phyloP scores from a whole-genome alignment of 1,140 invertebrate species.

The Drosophila nebulosa region DNA sequence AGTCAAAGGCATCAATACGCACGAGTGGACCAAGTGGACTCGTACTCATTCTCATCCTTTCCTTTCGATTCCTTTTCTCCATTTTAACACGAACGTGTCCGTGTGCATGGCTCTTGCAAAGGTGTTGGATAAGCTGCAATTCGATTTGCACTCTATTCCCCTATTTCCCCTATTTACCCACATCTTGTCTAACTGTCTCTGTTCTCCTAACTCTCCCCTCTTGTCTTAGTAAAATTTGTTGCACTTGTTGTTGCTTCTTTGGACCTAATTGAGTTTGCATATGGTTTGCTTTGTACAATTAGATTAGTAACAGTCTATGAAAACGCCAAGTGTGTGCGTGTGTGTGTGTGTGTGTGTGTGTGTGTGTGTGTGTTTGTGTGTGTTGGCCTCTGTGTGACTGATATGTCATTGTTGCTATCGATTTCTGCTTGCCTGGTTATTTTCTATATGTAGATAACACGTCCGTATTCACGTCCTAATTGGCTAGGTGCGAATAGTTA shows the following conservation, averaged over 20 bases:
- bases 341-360: not conserved
- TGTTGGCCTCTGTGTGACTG: not conserved
- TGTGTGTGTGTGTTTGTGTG: not conserved
- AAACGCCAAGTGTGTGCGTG: not conserved
- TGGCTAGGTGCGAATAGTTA: not conserved
- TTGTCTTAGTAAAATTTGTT: not conserved
- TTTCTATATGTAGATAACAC: not conserved
- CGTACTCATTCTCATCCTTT: not conserved
- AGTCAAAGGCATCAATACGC: constrained; percentile 36
- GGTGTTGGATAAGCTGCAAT: constrained; percentile 8
- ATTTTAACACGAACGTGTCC: not conserved
- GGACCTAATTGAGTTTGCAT: constrained; percentile 53
- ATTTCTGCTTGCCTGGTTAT: not conserved
- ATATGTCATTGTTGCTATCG: constrained; percentile 6
- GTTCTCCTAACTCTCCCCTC: not conserved
- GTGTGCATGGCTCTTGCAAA: not conserved
- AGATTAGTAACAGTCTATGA: constrained; percentile 32
- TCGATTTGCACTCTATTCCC: not conserved
- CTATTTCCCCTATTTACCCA: not conserved
- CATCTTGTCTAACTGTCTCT: not conserved
- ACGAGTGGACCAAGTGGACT: constrained; percentile 23
- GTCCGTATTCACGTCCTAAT: not conserved
- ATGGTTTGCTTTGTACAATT: constrained; percentile 56
- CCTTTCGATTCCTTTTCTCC: not conserved
- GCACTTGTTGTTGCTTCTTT: constrained; percentile 18